Conservation (phyloP, 2,797 vertebrate genomes). For the Gymnothorax reevesii region DNA sequence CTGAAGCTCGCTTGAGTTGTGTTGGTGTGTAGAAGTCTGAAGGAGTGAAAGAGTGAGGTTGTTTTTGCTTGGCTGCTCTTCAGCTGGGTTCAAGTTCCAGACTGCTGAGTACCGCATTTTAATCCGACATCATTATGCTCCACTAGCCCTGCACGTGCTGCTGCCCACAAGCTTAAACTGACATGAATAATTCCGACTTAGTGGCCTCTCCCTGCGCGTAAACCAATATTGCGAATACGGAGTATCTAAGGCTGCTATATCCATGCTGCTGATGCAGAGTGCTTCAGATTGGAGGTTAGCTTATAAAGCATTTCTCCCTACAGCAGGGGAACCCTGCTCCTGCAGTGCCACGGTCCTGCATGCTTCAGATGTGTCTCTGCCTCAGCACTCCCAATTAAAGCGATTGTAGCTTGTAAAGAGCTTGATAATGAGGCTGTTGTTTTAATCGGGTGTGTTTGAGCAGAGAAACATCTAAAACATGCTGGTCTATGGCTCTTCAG, state of each 20-base stretch:
- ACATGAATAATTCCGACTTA: neutral
- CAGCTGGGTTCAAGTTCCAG: neutral
- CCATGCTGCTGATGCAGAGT: neutral
- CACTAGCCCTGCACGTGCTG: neutral
- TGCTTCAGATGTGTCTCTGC: too few relatives aligned
- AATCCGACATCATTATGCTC: neutral
- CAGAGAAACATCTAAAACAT: too few relatives aligned
- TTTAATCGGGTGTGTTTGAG: too few relatives aligned
- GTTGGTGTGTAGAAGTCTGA: neutral
- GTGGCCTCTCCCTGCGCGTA: neutral
- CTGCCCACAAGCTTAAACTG: neutral
- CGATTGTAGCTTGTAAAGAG: too few relatives aligned
- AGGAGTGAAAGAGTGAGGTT: neutral
- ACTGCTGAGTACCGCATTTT: neutral
- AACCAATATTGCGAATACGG: neutral
- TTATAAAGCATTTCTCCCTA: too few relatives aligned
- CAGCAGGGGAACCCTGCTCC: too few relatives aligned
- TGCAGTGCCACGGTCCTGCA: too few relatives aligned
- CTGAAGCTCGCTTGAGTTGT: neutral
- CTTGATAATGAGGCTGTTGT: too few relatives aligned
- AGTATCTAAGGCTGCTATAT: too few relatives aligned
- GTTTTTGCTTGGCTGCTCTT: neutral
- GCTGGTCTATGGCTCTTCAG: too few relatives aligned
- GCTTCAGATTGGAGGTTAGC: neutral
- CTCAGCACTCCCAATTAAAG: too few relatives aligned